phyloP scores from a whole-genome alignment of 2,888 invertebrate species.

The Caenorhabditis drosophilae region DNA sequence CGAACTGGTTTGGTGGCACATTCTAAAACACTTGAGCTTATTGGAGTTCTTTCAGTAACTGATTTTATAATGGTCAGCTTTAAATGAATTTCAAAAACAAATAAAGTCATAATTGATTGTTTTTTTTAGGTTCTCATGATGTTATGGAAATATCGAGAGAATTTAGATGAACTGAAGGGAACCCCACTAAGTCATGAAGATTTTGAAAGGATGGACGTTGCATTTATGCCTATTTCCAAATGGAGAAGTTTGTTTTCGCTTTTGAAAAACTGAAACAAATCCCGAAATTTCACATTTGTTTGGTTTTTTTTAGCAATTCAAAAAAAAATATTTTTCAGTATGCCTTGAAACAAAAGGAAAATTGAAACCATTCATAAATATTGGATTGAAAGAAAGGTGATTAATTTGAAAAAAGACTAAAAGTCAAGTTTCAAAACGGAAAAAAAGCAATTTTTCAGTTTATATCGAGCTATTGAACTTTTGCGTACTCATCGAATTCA shows the following conservation, averaged over 20 bases:
- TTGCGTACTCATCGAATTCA: constrained; percentile 38
- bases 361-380: constrained; percentile 40
- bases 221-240: constrained; percentile 39
- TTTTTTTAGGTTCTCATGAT: constrained; percentile 37
- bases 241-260: no score
- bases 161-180: constrained; percentile 35
- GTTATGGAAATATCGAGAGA: constrained; percentile 46
- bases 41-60: constrained; percentile 47
- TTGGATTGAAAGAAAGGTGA: constrained; percentile 40
- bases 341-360: constrained; percentile 34
- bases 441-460: constrained; percentile 9
- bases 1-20: constrained; percentile 45
- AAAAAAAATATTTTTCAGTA: constrained; percentile 8
- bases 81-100: not conserved
- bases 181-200: constrained; percentile 40
- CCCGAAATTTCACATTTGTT: not conserved
- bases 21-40: constrained; percentile 34
- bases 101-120: not conserved
- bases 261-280: no score
- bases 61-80: constrained; percentile 45
- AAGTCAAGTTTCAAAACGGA: not conserved
- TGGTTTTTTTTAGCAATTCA: not conserved
- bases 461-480: constrained; percentile 38
- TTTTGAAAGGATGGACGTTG: constrained; percentile 39
- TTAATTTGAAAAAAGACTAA: not conserved